Conservation (phyloP, 1,140 invertebrate genomes). For the Vanessa atalanta region DNA sequence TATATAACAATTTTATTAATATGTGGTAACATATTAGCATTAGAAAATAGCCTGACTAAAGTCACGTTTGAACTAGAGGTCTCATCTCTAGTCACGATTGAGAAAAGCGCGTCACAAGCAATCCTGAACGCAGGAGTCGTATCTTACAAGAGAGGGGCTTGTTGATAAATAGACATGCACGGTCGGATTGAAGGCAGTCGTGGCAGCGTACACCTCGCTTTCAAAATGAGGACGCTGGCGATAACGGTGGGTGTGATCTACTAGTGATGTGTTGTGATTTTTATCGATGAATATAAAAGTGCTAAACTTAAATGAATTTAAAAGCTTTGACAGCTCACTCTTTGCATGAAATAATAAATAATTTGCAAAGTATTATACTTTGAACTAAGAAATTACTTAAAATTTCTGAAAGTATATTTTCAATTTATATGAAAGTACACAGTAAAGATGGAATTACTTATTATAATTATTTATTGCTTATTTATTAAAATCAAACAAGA, state of each 20-base stretch:
- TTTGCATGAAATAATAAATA: not conserved
- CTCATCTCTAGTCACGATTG: slow-evolving; percentile 46
- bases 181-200: slow-evolving; percentile 45
- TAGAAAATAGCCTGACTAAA: slow-evolving; percentile 1
- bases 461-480: too few relatives aligned
- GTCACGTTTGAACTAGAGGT: slow-evolving; percentile 44
- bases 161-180: slow-evolving; percentile 54
- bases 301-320: not conserved
- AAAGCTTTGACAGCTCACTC: not conserved
- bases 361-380: not conserved
- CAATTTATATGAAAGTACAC: too few relatives aligned
- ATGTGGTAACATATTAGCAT: too few relatives aligned
- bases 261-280: slow-evolving; percentile 48
- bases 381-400: not conserved
- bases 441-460: too few relatives aligned
- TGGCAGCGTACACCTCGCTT: slow-evolving; percentile 49
- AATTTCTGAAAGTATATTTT: too few relatives aligned
- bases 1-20: too few relatives aligned
- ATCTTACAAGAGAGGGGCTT: slow-evolving; percentile 54
- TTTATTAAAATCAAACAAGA: not conserved
- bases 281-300: slow-evolving; percentile 13
- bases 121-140: slow-evolving; percentile 46
- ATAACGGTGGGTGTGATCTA: slow-evolving; percentile 55
- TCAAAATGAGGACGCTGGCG: slow-evolving; percentile 65
- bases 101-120: slow-evolving; percentile 41